Evolutionary conservation across 2,888 invertebrate genomes (phyloP), one percentile per base, ranked within the genome.

Genomic region (Torymus texanus): DNA sequence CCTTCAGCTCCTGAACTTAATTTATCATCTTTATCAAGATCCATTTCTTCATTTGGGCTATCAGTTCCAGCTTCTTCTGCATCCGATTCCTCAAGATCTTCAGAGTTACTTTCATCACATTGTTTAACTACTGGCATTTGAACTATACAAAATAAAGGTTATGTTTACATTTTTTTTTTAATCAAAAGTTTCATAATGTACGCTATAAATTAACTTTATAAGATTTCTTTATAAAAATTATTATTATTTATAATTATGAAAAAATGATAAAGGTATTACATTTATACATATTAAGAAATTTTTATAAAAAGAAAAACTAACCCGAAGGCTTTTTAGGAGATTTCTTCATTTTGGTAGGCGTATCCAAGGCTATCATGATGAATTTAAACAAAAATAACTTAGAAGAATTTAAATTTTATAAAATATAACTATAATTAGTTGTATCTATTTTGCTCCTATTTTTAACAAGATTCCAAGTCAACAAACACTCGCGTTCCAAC

Each of bases 11-110:
- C 80, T 12, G 80, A 80, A 66, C 73, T 82, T 53, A 41, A 24
- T 56, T 77, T 16, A 63, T 79, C 79, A 24, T 77, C 73, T n/a
- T 73, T 13, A 12, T 10, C 56, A 10, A 61, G 12, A 66, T 77
- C 76, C 55, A 81, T 50, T 77, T 79, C 79, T 74, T 79, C 81
- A 73, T 79, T 79, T 13, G 74, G 71, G 67, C 77, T 79, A 13
- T 74, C 76, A n/a, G n/a, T 56, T 50, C 71, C 81, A 75, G 74
- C 77, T 77, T 81, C 79, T 63, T 79, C 79, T 21, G 53, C 76
- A 73, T 79, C 78, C 14, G 78, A 81, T 56, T 81, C 78, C 67
- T 72, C 72, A 18, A 66, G 11, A 2, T 76, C 76, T 18, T 78
- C 70, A 56, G 65, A 77, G 51, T 75, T 71, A 41, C 63, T 74